Evolutionary conservation across 2,888 invertebrate genomes (phyloP), one percentile per base, ranked within the genome.

Genomic region (Caenorhabditis becei): DNA sequence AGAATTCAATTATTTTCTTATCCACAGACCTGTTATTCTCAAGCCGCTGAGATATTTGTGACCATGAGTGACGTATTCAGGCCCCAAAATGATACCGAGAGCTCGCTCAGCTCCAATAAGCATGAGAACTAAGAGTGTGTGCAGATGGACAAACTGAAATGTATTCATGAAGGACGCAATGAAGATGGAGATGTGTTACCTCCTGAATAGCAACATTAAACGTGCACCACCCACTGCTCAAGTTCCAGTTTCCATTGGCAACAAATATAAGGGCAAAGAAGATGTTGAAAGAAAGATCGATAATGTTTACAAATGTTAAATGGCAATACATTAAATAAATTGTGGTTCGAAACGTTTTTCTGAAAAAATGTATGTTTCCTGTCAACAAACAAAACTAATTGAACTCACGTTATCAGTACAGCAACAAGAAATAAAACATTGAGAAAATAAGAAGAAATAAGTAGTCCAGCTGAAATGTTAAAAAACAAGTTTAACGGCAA

Each of bases 131-230:
- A 90, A 84, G 14, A 89, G 51, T 10, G 86, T 85, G 74, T 89
- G 80, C 20, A 88, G 77, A 69, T 87, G 87, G 23, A 82, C 71
- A 61, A 88, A 88, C 89, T 89, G 77, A 41, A 41, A 41, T 14
- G 14, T 14, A 14, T 14, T 41, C 14, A 7, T 14, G 2, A 11
- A 14, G 41, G 8, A 41, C n/a, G n/a, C n/a, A n/a, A n/a, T n/a
- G n/a, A n/a, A n/a, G n/a, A n/a, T n/a, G n/a, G n/a, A n/a, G n/a
- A n/a, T n/a, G n/a, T n/a, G n/a, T n/a, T n/a, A 90, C 89, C 78
- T 90, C 84, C 77, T 90, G 90, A 11, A 86, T 77, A n/a, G 83
- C 86, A 10, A 88, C 89, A 61, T 89, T 89, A 28, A 85, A 72
- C 20, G 86, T 80, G 47, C 89, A 89, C 72, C 87, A 75, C 0